Percentiles rank a stretch among this genome's conserved stretches.
phyloP scores from a whole-genome alignment of 2,797 vertebrate genomes.

The Vultur gryphus region DNA sequence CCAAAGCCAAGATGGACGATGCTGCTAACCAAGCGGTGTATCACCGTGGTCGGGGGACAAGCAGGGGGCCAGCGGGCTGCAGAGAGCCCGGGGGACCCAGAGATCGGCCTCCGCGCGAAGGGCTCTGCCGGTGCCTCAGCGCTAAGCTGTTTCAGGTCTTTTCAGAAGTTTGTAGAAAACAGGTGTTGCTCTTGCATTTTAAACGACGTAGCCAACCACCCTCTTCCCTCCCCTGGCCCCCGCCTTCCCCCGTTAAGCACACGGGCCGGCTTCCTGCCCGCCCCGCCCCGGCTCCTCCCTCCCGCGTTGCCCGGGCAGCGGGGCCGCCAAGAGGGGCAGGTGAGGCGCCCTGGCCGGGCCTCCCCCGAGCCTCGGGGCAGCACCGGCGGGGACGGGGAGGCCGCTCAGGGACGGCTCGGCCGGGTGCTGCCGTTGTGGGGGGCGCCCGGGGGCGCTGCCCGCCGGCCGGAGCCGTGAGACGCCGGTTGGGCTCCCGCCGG shows the following conservation, averaged over 20 bases:
- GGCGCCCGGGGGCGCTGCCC: too few species aligned
- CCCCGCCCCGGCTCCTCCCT: too few species aligned
- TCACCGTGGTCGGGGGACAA: fast-evolving
- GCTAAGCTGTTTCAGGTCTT: too few species aligned
- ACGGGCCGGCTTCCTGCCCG: too few species aligned
- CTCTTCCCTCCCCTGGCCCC: too few species aligned
- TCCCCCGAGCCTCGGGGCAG: too few species aligned
- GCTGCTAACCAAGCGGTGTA: fast-evolving
- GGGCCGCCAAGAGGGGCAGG: not conserved
- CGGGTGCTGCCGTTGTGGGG: too few species aligned
- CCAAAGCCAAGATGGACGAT: not conserved
- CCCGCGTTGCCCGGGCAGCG: not conserved
- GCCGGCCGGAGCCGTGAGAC: not conserved
- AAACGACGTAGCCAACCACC: fast-evolving
- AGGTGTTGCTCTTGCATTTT: fast-evolving
- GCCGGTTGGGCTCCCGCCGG: not conserved
- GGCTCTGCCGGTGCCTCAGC: not conserved
- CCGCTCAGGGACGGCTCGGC: not conserved
- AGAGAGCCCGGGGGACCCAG: not conserved
- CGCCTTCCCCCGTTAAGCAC: not conserved
- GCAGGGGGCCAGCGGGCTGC: too few species aligned
- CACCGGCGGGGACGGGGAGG: not conserved
- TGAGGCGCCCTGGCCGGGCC: not conserved
- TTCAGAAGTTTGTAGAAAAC: fast-evolving
- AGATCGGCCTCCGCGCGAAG: fast-evolving